phyloP scores from a whole-genome alignment of 2,888 invertebrate genomes.

The Aspidiotus destructor region DNA sequence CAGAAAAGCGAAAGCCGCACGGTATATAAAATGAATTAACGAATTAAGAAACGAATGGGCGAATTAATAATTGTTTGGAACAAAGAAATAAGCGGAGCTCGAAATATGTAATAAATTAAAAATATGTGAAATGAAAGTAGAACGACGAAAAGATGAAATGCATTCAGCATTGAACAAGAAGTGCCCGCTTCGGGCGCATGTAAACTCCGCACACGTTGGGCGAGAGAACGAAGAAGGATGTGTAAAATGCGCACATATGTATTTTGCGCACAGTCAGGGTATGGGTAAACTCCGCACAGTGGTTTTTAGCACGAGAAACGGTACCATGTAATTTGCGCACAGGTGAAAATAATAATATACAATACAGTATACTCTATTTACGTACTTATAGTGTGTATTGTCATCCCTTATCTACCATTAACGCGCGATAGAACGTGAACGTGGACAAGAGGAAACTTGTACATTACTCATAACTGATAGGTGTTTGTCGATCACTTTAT shows the following conservation, averaged over 20 bases:
- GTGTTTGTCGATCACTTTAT: not conserved
- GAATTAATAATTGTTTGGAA: no score
- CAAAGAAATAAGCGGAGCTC: no score
- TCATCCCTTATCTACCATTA: conserved; percentile 4
- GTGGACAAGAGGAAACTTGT: conserved; percentile 4
- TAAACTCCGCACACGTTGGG: no score
- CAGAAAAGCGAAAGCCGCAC: no score
- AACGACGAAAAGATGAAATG: no score
- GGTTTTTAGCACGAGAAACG: not conserved
- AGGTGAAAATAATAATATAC: not conserved
- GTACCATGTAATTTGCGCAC: not conserved
- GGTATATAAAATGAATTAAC: no score
- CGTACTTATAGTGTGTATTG: not conserved
- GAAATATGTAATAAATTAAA: no score
- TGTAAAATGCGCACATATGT: not conserved
- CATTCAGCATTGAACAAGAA: no score
- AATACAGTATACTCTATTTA: not conserved
- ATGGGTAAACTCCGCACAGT: conserved; percentile 1
- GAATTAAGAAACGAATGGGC: no score
- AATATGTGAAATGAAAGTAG: no score
- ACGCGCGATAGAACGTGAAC: not conserved
- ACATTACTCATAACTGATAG: not conserved
- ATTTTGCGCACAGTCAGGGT: conserved; percentile 1
- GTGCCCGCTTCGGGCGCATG: no score
- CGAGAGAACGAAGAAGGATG: no score